Evolutionary conservation across 2,888 invertebrate species (phyloP), one percentile per base, ranked within the genome.

Genomic region (Apotomis turbidana): DNA sequence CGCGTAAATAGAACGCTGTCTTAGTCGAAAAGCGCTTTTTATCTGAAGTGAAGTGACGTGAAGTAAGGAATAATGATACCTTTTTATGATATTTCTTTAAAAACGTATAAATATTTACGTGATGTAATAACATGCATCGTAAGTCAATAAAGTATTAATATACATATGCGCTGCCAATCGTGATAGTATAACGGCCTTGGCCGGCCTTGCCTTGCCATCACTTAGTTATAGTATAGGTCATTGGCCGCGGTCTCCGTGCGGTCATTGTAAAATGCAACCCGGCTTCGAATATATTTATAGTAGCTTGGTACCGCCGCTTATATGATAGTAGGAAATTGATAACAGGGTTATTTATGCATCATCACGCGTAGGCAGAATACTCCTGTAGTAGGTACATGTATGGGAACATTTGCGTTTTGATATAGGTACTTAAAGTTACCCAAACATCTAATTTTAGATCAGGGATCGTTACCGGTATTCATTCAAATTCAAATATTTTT

Each of bases 141-240:
- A 12, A 67, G 27, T 55, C 62, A 49, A 38, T 55, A 57, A 74
- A 70, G 74, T 79, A 80, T 80, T 79, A 80, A 78, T 78, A 76
- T 74, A 70, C 63, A 68, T 72, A 74, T 77, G 74, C 74, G 77
- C 75, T 77, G 76, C 78, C 79, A 78, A 79, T 77, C 71, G 80
- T 80, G 78, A 80, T 80, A 80, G 85, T 82, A 84, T 86, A 87
- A 87, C 89, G 89, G 90, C 93, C 92, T 91, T 91, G 91, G 81
- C 76, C 86, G 92, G 88, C 91, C 92, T 93, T 91, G 92, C 85
- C 83, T 79, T 80, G 68, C 72, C 72, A 62, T 62, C 61, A 68
- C 79, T 85, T 84, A 79, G 78, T 79, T 78, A 74, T 77, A 75
- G 82, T 78, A 74, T 77, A 75, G 82, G 81, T 81, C 82, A 79